A percentile compares a stretch with the other conserved stretches of the same genome.
Evolutionary conservation across 2,113 vertebrate species (phyloP).

Genomic region (Labrus mixtus): DNA sequence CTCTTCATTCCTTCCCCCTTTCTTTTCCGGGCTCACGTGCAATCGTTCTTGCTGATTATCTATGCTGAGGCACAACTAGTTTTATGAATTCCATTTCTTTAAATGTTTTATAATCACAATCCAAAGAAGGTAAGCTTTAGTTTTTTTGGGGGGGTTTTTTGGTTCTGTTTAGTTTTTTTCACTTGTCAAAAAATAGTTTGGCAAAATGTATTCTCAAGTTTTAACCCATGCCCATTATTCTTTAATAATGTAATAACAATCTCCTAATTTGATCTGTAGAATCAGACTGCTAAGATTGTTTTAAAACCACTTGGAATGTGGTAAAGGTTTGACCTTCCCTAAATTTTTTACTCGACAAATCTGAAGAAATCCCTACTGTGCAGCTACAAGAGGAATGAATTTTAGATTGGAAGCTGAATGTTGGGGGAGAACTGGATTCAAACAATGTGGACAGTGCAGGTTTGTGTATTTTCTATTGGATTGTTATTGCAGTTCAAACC

Average conservation of each 20-base stretch:
- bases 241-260: background rate
- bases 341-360: constrained; percentile 46
- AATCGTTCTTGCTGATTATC: constrained; percentile 85
- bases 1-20: constrained; percentile 84
- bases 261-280: constrained; percentile 38
- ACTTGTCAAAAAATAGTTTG: constrained; percentile 23
- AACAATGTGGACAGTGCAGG: constrained; percentile 13
- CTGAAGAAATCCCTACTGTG: constrained; percentile 51
- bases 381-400: constrained; percentile 50
- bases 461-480: constrained; percentile 45
- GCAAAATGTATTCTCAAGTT: constrained; percentile 11
- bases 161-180: background rate
- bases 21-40: constrained; percentile 93
- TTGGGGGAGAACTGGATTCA: constrained; percentile 12
- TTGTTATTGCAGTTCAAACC: constrained; percentile 37
- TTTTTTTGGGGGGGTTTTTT: constrained; percentile 42
- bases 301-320: constrained; percentile 66
- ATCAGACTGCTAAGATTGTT: constrained; percentile 38
- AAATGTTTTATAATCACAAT: constrained; percentile 48
- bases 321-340: constrained; percentile 18
- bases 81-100: constrained; percentile 36
- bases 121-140: constrained; percentile 75
- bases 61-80: constrained; percentile 15
- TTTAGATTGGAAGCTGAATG: constrained; percentile 27
- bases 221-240: background rate